Base-by-base conservation (phyloP, 35 echinoderm and acorn worm genomes). In the Strongylocentrotus purpuratus region DNA sequence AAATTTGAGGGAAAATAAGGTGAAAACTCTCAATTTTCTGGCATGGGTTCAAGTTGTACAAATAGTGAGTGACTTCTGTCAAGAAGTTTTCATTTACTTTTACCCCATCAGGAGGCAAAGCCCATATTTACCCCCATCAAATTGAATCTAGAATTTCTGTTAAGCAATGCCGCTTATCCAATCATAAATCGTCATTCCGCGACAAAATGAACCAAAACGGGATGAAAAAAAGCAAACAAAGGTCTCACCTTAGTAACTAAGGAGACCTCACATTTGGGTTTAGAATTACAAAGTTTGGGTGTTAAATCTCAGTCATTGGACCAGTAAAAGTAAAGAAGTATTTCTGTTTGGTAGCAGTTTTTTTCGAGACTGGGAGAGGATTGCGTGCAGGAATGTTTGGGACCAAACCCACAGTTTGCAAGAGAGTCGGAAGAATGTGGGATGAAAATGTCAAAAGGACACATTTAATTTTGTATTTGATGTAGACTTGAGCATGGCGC, bases 231-330 rank as follows among this genome's bases (percentile, higher is more conserved):
- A 89, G 4, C 87, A 89, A 89, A 89, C 45, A 89, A 33, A 7
- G 20, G 33, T 89, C 87, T 89, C 14, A 17, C 87, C 87, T 89
- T 11, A 17, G 87, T 89, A 89, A 89, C 87, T 33, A 89, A 15
- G 87, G 87, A 89, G 10, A 89, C 87, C 10, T 45, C 33, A 89
- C 87, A 89, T 89, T 89, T 33, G 33, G 45, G 87, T 89, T 46
- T 89, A 89, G 87, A 89, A 89, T 89, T 45, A 89, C 87, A 12
- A 46, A 31, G n/a, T 35, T 89, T 89, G 31, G 87, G 65, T 78
- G 65, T 78, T 78, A 78, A n/a, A 78, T 22, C 65, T 78, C 22
- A n/a, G 65, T 7, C 22, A n/a, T 22, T 78, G 65, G 65, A 78
- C 22, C 28, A 78, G 65, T 78, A 71, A 71, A 20, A 71, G 61